These are phyloP conservation scores for Apotomis betuletana DNA, from an alignment of 2,888 invertebrate genomes.

Conservation along the genomic window DNA sequence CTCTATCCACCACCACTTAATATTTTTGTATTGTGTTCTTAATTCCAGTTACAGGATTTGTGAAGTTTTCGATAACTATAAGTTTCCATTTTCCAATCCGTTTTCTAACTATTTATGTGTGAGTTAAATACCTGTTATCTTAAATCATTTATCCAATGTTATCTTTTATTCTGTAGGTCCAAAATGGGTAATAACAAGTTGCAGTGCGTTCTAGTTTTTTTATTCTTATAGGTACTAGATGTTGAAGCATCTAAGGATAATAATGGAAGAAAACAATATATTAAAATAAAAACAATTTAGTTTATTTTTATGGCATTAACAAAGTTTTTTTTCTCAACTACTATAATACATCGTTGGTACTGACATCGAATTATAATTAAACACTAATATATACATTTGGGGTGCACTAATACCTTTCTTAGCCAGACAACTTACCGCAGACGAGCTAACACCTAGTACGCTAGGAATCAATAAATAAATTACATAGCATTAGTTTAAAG, in stretches of 20 bases:
- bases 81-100: too few relatives aligned
- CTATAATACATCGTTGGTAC: constrained; percentile 81
- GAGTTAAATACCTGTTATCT: too few relatives aligned
- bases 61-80: too few relatives aligned
- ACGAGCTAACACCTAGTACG: constrained; percentile 62
- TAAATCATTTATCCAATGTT: too few relatives aligned
- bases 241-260: not conserved
- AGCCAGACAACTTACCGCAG: constrained; percentile 68
- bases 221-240: too few relatives aligned
- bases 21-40: too few relatives aligned
- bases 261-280: constrained; percentile 52
- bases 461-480: constrained; percentile 74
- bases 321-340: constrained; percentile 67
- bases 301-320: constrained; percentile 81
- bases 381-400: constrained; percentile 74
- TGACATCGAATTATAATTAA: constrained; percentile 74
- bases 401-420: constrained; percentile 67
- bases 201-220: too few relatives aligned
- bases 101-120: too few relatives aligned
- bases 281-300: constrained; percentile 81
- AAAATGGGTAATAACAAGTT: too few relatives aligned
- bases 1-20: too few relatives aligned
- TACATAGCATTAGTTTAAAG: constrained; percentile 58
- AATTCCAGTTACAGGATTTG: too few relatives aligned
- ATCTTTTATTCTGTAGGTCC: too few relatives aligned